A percentile compares a stretch with the other conserved stretches of the same genome.
Evolutionary conservation across 2,888 invertebrate genomes (phyloP).

Genomic region (Lasioglossum malachurum): DNA sequence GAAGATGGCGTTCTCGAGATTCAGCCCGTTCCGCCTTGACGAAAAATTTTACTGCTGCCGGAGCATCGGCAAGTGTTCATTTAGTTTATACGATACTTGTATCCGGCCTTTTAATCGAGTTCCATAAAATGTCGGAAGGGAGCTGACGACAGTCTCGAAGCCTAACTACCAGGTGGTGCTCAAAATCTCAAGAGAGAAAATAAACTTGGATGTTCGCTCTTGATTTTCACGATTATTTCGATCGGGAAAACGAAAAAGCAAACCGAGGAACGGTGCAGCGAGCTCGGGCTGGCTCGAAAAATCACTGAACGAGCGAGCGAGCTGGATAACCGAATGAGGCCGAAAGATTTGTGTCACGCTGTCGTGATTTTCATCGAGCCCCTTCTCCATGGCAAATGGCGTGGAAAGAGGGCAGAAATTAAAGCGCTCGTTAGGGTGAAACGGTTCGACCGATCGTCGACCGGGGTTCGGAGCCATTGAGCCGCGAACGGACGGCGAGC

Average conservation of each 20-base stretch:
- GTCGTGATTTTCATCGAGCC: constrained; percentile 63
- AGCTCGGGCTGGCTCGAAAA: background rate
- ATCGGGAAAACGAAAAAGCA: background rate
- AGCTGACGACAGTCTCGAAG: background rate
- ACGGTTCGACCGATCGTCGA: constrained; percentile 54
- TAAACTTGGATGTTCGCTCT: background rate
- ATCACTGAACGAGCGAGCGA: constrained; percentile 29
- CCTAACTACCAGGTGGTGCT: background rate
- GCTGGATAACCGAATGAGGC: constrained; percentile 57
- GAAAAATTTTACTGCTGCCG: constrained; percentile 1
- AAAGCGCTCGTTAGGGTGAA: constrained; percentile 72
- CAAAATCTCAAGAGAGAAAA: background rate
- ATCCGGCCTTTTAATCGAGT: constrained; percentile 7
- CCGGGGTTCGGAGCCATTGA: constrained; percentile 46
- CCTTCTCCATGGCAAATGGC: constrained; percentile 66
- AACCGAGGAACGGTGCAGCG: background rate
- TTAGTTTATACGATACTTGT: constrained; percentile 3
- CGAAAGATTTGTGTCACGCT: constrained; percentile 56
- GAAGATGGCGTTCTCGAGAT: constrained; percentile 37
- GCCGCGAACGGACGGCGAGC: constrained; percentile 53
- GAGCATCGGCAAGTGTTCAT: background rate
- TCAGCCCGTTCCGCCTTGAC: background rate
- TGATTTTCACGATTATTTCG: constrained; percentile 2
- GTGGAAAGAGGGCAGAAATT: constrained; percentile 73
- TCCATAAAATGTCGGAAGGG: background rate